A percentile compares a stretch with the other conserved stretches of the same genome.
Conservation (phyloP, 2,888 invertebrate species). For the Ditula angustiorana region DNA sequence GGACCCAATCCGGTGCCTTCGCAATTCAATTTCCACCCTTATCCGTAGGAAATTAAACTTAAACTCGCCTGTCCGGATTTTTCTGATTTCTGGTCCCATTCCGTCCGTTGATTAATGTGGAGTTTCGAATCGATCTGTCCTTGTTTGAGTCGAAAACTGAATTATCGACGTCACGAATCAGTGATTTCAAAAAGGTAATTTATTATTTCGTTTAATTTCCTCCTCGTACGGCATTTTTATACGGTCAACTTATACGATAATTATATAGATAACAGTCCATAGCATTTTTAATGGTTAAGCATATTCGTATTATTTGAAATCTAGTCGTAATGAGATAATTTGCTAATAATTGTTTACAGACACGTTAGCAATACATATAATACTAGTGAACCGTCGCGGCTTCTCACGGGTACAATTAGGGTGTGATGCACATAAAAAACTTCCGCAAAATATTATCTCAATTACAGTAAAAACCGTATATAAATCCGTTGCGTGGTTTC, state of each 20-base stretch:
- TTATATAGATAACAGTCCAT: not conserved
- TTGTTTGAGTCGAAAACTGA: slow-evolving; percentile 46
- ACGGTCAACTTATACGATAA: not conserved
- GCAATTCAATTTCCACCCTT: slow-evolving; percentile 28
- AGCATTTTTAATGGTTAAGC: too few relatives aligned
- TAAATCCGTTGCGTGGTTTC: too few relatives aligned
- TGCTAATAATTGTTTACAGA: too few relatives aligned
- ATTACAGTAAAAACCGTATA: too few relatives aligned
- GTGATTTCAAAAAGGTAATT: slow-evolving; percentile 42
- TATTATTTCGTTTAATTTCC: slow-evolving; percentile 20
- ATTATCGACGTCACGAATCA: slow-evolving; percentile 45
- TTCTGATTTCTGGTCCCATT: slow-evolving; percentile 30
- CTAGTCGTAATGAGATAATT: too few relatives aligned
- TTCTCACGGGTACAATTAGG: too few relatives aligned
- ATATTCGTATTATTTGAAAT: too few relatives aligned
- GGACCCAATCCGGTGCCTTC: not conserved
- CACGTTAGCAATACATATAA: too few relatives aligned
- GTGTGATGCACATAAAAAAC: too few relatives aligned
- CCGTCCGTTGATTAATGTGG: slow-evolving; percentile 47
- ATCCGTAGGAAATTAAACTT: slow-evolving; percentile 31
- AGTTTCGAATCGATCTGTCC: slow-evolving; percentile 46
- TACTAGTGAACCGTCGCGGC: too few relatives aligned
- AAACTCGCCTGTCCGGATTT: slow-evolving; percentile 24
- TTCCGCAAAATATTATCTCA: too few relatives aligned
- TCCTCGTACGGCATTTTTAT: not conserved